Evolutionary conservation across 2,888 invertebrate genomes (phyloP), one percentile per base, ranked within the genome.

Genomic region (Leistus spinibarbis): DNA sequence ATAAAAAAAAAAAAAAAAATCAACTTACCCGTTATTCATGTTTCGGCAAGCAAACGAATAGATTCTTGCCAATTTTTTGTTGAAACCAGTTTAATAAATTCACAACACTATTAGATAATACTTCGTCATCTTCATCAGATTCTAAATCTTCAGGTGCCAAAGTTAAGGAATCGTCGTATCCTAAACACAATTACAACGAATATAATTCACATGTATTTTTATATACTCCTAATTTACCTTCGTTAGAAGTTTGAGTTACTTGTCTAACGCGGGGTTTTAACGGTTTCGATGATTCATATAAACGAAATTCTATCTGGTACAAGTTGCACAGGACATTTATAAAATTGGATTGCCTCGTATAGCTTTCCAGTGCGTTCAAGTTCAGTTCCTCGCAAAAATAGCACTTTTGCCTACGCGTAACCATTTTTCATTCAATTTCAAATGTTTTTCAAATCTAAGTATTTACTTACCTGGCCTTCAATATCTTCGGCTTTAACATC

Each of bases 291-390:
- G 82, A 86, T 79, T 92, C 91, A 78, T 94, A 93, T 3, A 95
- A 88, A 76, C 90, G 90, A 79, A 91, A 91, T 86, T 98, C 98
- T 95, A 82, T 98, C 96, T 9, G 97, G 97, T 77, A 95, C 92
- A 73, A 98, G 89, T 84, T 96, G 95, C 81, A 97, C 92, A 54
- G 98, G 97, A 79, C 92, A 89, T 79, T 94, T 92, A 86, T 98
- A 98, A 83, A 91, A 94, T 80, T 92, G 92, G 56, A 97, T 92
- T 0, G 98, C 97, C 85, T 96, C 94, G 83, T 94, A 94, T 78
- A 95, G 88, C 83, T 94, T 92, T 17, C 96, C 95, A 74, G 89
- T 88, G 77, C 92, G 90, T 84, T 98, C 98, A 80, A 93, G 86
- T 80, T 95, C 93, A 24, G 93, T 91, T 2, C 95, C 98, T 81